Base-by-base conservation (phyloP, 2,797 vertebrate species). In the Microcaecilia unicolor region DNA sequence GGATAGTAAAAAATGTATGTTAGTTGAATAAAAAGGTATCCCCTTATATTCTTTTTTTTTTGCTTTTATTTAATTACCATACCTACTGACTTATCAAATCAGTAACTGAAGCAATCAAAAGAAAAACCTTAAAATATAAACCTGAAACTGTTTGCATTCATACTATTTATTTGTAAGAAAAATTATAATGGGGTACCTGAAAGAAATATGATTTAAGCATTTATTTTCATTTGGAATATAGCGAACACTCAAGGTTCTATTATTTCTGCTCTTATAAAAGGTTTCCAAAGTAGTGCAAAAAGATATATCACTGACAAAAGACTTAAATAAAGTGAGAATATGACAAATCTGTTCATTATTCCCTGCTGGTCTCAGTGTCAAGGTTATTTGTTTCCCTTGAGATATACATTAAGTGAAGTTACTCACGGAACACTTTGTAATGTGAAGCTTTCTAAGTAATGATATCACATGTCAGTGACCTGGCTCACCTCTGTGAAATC, bases 161-260 rank as follows among this genome's bases (percentile, higher is more conserved):
- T 19, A 7, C n/a, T 11, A 10, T 31, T 61, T 57, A 34, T n/a
- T 24, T 18, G 16, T 18, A 2, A 22, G 62, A 49, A 37, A 61
- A 41, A 38, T 37, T 34, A n/a, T n/a, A n/a, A n/a, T n/a, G n/a
- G n/a, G n/a, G 21, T 37, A 58, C 47, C 37, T 41, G 10, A 22
- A 23, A 56, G 28, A 30, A 42, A n/a, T n/a, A n/a, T n/a, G 3
- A 11, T 6, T 15, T 43, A 49, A 22, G 16, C 29, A 61, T 55
- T 59, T 61, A 55, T 62, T 76, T 72, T 66, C 48, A 58, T 45
- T 61, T 62, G 52, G 27, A 55, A 74, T n/a, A 58, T 56, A 51
- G 18, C 9, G 48, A 61, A 44, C 10, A 30, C 26, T 40, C 64
- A 55, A 23, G 6, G 8, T 48, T 53, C 12, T 46, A 56, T 62